Evolutionary conservation across 2,888 invertebrate genomes (phyloP).

Genomic region (Lepidocyrtoides sp.): DNA sequence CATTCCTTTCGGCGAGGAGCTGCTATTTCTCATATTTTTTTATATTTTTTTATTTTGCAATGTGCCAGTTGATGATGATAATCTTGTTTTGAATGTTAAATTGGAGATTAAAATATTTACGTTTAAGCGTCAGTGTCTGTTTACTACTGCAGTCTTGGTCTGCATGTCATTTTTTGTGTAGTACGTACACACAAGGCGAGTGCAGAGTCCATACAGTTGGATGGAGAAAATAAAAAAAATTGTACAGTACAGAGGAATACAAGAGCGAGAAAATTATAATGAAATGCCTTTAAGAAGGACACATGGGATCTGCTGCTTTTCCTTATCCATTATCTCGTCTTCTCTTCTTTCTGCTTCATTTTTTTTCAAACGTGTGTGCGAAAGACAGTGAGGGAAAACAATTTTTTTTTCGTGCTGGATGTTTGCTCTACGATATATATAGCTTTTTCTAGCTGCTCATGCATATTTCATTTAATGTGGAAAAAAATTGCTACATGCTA

Average conservation of each 20-base stretch:
- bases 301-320: slow-evolving; percentile 29
- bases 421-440: too few species aligned
- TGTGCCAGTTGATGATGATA: background rate
- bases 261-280: background rate
- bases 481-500: background rate
- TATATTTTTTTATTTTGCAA: too few species aligned
- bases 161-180: background rate
- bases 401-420: too few species aligned
- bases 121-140: background rate
- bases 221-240: background rate
- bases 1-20: background rate
- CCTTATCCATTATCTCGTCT: background rate
- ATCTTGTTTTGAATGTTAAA: background rate
- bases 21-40: too few species aligned
- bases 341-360: background rate
- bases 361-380: too few species aligned
- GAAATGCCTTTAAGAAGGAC: background rate
- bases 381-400: too few species aligned
- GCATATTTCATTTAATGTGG: slow-evolving; percentile 6
- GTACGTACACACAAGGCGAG: background rate
- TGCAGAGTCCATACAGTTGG: background rate
- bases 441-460: too few species aligned
- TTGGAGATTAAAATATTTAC: background rate
- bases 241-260: background rate
- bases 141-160: background rate